phyloP scores from a whole-genome alignment of 2,888 invertebrate species.

The Limenitis camilla region DNA sequence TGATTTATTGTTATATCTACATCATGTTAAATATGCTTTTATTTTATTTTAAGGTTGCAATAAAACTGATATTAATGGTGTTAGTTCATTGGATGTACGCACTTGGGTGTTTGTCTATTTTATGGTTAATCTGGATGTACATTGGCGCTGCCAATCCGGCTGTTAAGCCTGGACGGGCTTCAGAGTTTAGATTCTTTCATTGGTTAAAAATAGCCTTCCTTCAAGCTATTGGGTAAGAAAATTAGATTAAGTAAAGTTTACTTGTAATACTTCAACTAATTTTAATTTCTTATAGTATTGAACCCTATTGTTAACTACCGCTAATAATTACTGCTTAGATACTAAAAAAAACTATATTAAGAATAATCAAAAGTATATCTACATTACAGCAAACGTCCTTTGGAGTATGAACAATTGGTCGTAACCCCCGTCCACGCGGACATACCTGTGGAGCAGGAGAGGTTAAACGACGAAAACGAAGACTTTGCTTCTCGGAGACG shows the following conservation, averaged over 20 bases:
- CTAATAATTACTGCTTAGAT: too few species aligned
- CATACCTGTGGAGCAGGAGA: conserved; percentile 86
- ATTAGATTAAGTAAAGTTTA: too few species aligned
- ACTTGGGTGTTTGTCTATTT: conserved; percentile 84
- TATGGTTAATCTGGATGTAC: conserved; percentile 93
- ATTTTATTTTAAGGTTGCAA: conserved; percentile 77
- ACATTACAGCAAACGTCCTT: conserved; percentile 81
- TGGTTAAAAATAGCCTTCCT: conserved; percentile 84
- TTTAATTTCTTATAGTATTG: too few species aligned
- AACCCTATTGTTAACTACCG: too few species aligned
- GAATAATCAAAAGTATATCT: too few species aligned
- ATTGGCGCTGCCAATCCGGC: conserved; percentile 97
- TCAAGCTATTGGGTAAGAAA: conserved; percentile 81
- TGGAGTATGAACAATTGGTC: conserved; percentile 89
- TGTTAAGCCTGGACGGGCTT: conserved; percentile 91
- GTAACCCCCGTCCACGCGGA: conserved; percentile 88
- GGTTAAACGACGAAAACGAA: conserved; percentile 95
- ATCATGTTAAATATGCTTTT: conserved; percentile 61
- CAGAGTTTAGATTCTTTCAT: conserved; percentile 85
- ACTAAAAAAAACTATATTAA: too few species aligned
- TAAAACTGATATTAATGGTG: conserved; percentile 92
- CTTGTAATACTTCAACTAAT: too few species aligned
- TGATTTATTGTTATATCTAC: too few species aligned
- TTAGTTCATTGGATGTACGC: conserved; percentile 96
- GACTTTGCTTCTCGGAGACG: conserved; percentile 94